Evolutionary conservation across 35 echinoderm and acorn worm genomes (phyloP).

Genomic region (Heliocidaris erythrogramma): DNA sequence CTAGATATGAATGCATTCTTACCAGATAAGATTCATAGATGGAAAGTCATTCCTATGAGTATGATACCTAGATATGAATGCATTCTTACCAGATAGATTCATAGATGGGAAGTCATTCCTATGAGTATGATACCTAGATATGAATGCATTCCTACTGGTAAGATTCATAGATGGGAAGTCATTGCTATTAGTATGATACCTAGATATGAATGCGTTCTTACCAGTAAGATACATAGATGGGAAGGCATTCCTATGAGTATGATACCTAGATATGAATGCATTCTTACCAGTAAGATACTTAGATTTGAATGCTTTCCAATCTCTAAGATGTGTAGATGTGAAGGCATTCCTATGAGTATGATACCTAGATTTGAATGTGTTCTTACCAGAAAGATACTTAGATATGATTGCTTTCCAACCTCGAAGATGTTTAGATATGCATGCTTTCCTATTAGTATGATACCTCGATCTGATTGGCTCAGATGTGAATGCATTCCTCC

Average conservation of each 20-base stretch:
- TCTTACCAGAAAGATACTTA: neutral
- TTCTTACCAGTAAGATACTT: neutral
- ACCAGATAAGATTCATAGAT: neutral
- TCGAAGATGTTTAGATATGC: too few relatives aligned
- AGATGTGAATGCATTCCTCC: too few relatives aligned
- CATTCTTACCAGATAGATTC: slow-evolving; percentile 93
- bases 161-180: neutral
- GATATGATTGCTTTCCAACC: too few relatives aligned
- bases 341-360: neutral
- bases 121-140: slow-evolving; percentile 56
- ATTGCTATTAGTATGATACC: neutral
- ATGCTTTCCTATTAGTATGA: too few relatives aligned
- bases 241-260: neutral
- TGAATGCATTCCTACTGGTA: slow-evolving; percentile 61
- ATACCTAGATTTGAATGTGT: neutral
- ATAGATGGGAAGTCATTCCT: neutral
- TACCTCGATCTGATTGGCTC: too few relatives aligned
- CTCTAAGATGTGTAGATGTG: neutral
- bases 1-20: neutral
- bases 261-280: neutral
- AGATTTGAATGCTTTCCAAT: neutral
- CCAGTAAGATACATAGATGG: neutral
- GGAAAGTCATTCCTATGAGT: neutral
- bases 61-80: slow-evolving; percentile 82
- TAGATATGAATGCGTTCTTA: too few relatives aligned